Conservation (phyloP, 2,113 vertebrate species). For the Pachyramphus minor region DNA sequence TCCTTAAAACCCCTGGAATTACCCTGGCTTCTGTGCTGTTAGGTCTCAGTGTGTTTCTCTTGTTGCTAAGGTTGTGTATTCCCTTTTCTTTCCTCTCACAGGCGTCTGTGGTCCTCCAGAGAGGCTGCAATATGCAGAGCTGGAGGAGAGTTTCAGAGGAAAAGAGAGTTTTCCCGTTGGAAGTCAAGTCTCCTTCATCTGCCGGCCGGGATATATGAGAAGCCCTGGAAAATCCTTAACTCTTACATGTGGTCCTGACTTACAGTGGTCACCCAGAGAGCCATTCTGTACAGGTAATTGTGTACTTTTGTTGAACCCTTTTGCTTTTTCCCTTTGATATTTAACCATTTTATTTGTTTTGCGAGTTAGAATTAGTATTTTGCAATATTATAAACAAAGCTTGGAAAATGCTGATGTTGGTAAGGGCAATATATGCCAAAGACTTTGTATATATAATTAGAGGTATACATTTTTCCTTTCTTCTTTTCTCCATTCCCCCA, state of each 20-base stretch:
- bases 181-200: accelerated
- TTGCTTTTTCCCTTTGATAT: accelerated
- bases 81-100: not conserved
- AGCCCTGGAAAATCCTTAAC: accelerated
- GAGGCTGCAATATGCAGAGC: not conserved
- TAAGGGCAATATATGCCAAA: not conserved
- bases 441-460: not conserved
- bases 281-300: not conserved
- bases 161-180: not conserved
- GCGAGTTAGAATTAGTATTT: not conserved
- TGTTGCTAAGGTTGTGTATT: not conserved
- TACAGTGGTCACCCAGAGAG: not conserved
- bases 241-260: not conserved
- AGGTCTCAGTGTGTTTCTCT: accelerated
- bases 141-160: accelerated
- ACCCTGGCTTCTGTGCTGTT: accelerated
- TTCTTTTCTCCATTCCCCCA: not conserved
- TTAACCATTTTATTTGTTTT: not conserved
- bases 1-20: not conserved
- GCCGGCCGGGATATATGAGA: not conserved
- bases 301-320: not conserved
- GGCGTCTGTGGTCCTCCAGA: accelerated
- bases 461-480: not conserved
- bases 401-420: not conserved
- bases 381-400: accelerated